phyloP scores from a whole-genome alignment of 1,140 invertebrate species.

The Drosophila oshimai region DNA sequence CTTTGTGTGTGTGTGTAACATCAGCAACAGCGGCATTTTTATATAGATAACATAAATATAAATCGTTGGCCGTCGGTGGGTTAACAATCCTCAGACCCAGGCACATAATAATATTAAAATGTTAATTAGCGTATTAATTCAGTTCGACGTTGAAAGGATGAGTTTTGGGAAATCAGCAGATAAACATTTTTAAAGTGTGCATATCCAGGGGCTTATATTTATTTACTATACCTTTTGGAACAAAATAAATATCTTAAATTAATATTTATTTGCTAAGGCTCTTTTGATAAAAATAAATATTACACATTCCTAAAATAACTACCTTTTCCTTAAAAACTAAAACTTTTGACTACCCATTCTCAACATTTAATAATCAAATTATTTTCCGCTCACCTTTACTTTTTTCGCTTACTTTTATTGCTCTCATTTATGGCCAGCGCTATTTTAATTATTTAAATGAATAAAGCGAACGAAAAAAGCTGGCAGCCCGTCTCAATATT shows the following conservation, averaged over 20 bases:
- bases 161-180: not conserved
- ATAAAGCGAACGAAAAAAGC: conserved; percentile 39
- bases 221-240: too few relatives aligned
- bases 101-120: conserved; percentile 76
- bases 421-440: conserved; percentile 31
- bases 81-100: conserved; percentile 12
- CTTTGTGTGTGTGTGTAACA: not conserved
- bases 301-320: not conserved
- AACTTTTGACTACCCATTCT: not conserved
- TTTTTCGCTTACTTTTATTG: conserved; percentile 27
- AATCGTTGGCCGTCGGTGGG: conserved; percentile 43
- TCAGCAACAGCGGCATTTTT: conserved; percentile 36
- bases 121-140: conserved; percentile 77
- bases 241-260: too few relatives aligned
- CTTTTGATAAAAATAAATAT: not conserved
- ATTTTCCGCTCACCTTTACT: not conserved
- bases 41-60: conserved; percentile 47
- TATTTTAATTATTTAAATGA: conserved; percentile 69
- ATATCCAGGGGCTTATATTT: not conserved
- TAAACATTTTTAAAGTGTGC: not conserved
- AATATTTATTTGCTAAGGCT: too few relatives aligned
- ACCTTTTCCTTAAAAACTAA: not conserved
- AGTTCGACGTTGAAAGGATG: conserved; percentile 43
- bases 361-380: conserved; percentile 2
- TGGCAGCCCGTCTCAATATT: conserved; percentile 67